A percentile compares a stretch with the other conserved stretches of the same genome.
These are phyloP conservation scores for Sebastes nivosus DNA, from an alignment of 2,797 vertebrate species.

Conservation along the genomic window DNA sequence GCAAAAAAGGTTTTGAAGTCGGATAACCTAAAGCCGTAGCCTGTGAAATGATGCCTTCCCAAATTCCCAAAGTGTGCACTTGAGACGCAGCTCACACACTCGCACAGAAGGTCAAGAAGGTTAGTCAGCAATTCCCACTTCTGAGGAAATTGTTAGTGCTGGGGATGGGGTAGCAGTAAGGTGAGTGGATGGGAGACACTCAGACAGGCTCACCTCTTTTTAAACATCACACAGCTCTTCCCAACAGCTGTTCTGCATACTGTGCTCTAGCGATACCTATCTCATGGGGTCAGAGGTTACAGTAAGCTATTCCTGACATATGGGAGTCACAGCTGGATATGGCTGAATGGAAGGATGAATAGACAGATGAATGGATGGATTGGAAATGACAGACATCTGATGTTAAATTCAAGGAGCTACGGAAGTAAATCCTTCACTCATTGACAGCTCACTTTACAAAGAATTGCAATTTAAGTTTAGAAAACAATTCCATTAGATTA, in stretches of 20 bases:
- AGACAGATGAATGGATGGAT: not conserved
- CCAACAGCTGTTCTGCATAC: constrained; percentile 52
- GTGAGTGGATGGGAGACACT: constrained; percentile 11
- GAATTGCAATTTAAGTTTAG: not conserved
- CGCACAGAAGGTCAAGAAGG: constrained; percentile 15
- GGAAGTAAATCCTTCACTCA: not conserved
- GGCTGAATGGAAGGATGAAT: not conserved
- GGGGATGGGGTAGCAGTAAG: not conserved
- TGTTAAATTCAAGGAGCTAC: not conserved
- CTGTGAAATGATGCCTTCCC: not conserved
- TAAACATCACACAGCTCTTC: constrained; percentile 9
- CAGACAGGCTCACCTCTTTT: constrained; percentile 9
- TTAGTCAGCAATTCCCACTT: constrained; percentile 36
- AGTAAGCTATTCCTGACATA: constrained; percentile 38
- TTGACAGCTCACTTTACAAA: not conserved
- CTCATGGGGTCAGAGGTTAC: constrained; percentile 51
- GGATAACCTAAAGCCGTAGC: constrained; percentile 18
- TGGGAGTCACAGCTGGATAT: constrained; percentile 30
- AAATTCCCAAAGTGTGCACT: not conserved
- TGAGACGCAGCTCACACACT: not conserved
- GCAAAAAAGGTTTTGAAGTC: not conserved
- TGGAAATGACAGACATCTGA: constrained; percentile 21
- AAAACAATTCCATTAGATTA: not conserved
- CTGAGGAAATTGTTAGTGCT: not conserved
- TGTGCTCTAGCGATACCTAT: constrained; percentile 13